phyloP scores from a whole-genome alignment of 2,888 invertebrate species.

The Hoplodrina blanda region DNA sequence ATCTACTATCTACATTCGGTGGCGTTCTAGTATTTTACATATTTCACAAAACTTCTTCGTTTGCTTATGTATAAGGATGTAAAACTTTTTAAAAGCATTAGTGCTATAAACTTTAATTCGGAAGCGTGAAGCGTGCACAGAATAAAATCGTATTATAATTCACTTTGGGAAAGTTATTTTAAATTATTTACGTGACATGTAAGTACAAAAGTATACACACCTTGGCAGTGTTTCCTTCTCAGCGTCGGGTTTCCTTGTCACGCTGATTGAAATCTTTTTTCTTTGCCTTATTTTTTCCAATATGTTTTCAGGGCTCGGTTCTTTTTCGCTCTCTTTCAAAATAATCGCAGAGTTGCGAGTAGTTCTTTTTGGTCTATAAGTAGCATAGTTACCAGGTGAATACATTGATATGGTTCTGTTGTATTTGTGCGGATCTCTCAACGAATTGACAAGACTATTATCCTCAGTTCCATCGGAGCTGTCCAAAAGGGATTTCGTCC shows the following conservation, averaged over 20 bases:
- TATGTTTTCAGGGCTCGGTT: constrained; percentile 88
- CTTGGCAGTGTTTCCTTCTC: constrained; percentile 85
- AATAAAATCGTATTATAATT: constrained; percentile 82
- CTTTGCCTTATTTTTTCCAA: constrained; percentile 88
- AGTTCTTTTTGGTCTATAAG: constrained; percentile 87
- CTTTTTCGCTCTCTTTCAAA: constrained; percentile 88
- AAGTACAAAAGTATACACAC: constrained; percentile 86
- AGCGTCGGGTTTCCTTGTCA: constrained; percentile 85
- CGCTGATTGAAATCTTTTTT: constrained; percentile 88
- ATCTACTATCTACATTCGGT: constrained; percentile 66
- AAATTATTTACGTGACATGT: constrained; percentile 87
- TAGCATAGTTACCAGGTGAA: constrained; percentile 88
- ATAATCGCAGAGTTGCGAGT: constrained; percentile 88
- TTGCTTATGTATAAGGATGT: constrained; percentile 74
- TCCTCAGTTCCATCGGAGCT: constrained; percentile 81
- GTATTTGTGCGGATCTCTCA: constrained; percentile 85
- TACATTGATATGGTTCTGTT: constrained; percentile 87
- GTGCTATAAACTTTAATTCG: constrained; percentile 86
- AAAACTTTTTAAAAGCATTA: constrained; percentile 86
- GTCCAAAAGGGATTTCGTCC: constrained; percentile 87
- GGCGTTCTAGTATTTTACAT: constrained; percentile 67
- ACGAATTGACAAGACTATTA: constrained; percentile 72
- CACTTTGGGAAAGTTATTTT: constrained; percentile 85
- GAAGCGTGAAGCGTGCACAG: constrained; percentile 90
- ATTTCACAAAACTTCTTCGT: constrained; percentile 66